phyloP scores from a whole-genome alignment of 2,113 vertebrate genomes.

The Chionis minor region DNA sequence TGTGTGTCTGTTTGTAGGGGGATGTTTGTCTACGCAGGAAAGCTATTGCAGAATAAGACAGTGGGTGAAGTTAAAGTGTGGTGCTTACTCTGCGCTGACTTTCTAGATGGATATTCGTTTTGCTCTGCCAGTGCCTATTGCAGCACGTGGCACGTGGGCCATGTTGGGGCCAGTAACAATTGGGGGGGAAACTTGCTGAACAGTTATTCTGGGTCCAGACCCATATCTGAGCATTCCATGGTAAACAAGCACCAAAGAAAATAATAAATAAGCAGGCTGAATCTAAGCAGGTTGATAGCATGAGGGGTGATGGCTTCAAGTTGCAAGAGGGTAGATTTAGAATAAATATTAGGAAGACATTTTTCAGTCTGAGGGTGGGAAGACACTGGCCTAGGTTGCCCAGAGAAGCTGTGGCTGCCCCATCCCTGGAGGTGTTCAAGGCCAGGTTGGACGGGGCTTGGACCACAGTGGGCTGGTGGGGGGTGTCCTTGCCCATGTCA shows the following conservation, averaged over 20 bases:
- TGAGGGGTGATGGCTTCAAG: too few species aligned
- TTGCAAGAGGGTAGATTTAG: too few species aligned
- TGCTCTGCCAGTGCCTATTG: background rate
- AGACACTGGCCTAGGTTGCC: too few species aligned
- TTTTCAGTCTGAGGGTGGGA: too few species aligned
- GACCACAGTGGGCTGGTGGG: too few species aligned
- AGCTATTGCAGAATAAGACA: background rate
- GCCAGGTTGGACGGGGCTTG: too few species aligned
- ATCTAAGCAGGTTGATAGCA: background rate
- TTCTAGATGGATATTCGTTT: background rate
- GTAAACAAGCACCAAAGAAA: background rate
- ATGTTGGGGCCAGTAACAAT: fast-evolving
- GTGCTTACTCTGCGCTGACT: background rate
- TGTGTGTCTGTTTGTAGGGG: background rate
- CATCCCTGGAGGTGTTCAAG: too few species aligned
- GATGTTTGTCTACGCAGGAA: fast-evolving
- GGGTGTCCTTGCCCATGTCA: too few species aligned
- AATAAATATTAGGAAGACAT: too few species aligned
- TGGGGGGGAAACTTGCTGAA: background rate
- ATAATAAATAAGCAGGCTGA: background rate
- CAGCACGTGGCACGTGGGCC: background rate
- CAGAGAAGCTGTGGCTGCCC: too few species aligned
- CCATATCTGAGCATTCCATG: fast-evolving
- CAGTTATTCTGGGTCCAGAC: background rate
- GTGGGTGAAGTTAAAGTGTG: background rate